Percentiles rank a stretch among this genome's conserved stretches.
Conservation (phyloP, 2,113 vertebrate species). For the Takifugu bimaculatus region DNA sequence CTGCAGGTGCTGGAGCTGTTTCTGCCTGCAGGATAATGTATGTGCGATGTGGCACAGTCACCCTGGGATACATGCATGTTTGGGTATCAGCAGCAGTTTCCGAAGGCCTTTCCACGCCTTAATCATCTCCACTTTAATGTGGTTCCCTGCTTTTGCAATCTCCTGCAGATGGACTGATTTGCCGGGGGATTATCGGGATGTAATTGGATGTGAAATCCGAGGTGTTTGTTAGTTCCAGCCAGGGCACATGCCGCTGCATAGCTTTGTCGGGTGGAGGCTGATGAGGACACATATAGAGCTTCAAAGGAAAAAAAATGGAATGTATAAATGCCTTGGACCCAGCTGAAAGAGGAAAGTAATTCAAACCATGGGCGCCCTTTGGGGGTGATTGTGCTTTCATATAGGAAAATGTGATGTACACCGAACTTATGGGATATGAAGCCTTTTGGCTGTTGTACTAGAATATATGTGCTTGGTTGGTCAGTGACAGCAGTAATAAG, state of each 20-base stretch:
- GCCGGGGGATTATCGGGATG: conserved; percentile 30
- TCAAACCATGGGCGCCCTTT: no score
- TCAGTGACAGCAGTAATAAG: no score
- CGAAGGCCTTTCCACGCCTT: conserved; percentile 18
- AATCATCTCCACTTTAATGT: conserved; percentile 18
- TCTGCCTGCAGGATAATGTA: conserved; percentile 9
- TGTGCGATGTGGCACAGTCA: not conserved
- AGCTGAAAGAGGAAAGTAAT: no score
- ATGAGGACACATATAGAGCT: conserved; percentile 31
- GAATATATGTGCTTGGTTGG: no score
- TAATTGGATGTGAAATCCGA: conserved; percentile 38
- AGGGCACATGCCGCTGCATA: conserved; percentile 23
- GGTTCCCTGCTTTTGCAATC: conserved; percentile 16
- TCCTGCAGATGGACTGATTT: conserved; percentile 25
- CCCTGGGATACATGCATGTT: not conserved
- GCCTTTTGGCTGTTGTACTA: not conserved
- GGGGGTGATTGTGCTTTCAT: no score
- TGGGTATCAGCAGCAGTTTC: conserved; percentile 6
- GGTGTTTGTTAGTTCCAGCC: conserved; percentile 36
- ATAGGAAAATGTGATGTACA: conserved; percentile 1
- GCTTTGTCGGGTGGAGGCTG: conserved; percentile 31
- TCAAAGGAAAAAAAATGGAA: not conserved
- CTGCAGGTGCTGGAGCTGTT: conserved; percentile 23
- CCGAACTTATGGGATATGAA: conserved; percentile 11
- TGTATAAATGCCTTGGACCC: no score